Evolutionary conservation across 2,888 invertebrate species (phyloP).

Genomic region (Schizaphis graminum): DNA sequence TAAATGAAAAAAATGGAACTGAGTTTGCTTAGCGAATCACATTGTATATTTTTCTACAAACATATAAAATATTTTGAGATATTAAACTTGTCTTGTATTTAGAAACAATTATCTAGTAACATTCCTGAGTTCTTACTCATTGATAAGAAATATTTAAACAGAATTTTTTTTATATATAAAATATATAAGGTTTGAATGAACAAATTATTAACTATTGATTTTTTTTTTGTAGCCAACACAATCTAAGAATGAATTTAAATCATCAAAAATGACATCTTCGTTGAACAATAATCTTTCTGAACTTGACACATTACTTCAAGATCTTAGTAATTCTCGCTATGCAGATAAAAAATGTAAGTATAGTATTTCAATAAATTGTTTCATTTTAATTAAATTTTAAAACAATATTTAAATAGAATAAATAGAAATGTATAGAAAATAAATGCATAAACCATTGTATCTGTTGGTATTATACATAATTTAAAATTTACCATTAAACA

Average conservation of each 20-base stretch:
- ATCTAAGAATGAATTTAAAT: slow-evolving; percentile 54
- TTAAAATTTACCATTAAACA: background rate
- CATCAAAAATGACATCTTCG: slow-evolving; percentile 72
- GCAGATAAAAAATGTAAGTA: slow-evolving; percentile 72
- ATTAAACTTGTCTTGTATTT: background rate
- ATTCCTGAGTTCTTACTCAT: background rate
- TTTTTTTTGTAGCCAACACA: slow-evolving; percentile 43
- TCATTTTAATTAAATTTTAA: background rate
- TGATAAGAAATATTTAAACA: background rate
- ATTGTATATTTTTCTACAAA: background rate
- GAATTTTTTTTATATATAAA: background rate
- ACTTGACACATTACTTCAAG: slow-evolving; percentile 90
- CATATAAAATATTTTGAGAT: background rate
- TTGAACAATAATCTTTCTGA: slow-evolving; percentile 87
- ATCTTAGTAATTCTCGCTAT: slow-evolving; percentile 86
- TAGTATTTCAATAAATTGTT: slow-evolving; percentile 66
- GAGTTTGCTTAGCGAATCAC: background rate
- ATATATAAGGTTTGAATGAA: background rate
- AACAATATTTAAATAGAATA: background rate
- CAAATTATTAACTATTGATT: background rate
- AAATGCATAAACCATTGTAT: background rate
- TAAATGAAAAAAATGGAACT: background rate
- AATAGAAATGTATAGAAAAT: background rate
- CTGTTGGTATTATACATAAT: background rate
- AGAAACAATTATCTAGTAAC: background rate